Conservation (phyloP, 2,888 invertebrate genomes). For the Caenorhabditis virilis region DNA sequence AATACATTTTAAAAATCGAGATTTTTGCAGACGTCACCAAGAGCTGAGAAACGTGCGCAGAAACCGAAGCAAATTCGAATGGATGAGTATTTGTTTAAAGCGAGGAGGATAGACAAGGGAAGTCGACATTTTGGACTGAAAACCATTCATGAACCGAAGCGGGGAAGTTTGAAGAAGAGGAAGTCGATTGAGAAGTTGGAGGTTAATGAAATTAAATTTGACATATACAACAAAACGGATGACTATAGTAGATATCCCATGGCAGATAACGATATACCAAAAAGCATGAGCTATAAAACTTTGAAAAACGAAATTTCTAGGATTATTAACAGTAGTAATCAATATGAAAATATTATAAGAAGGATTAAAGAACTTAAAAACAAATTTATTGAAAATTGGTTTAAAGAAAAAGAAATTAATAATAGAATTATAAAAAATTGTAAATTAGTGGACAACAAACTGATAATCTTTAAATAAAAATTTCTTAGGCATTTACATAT, state of each 20-base stretch:
- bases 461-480: too few species aligned
- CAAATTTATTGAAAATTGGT: too few species aligned
- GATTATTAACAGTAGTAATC: too few species aligned
- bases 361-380: background rate
- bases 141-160: constrained; percentile 18
- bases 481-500: background rate
- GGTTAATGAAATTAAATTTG: constrained; percentile 2
- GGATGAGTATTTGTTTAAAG: constrained; percentile 31
- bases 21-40: too few species aligned
- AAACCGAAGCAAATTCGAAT: constrained; percentile 24
- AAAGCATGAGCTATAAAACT: too few species aligned
- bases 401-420: background rate
- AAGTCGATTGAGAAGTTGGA: constrained; percentile 19
- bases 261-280: constrained; percentile 1
- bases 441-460: too few species aligned
- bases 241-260: background rate
- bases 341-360: background rate
- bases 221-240: too few species aligned
- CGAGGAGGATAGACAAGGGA: constrained; percentile 32
- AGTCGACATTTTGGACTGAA: constrained; percentile 25
- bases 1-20: too few species aligned
- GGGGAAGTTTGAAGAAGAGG: constrained; percentile 27
- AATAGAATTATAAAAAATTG: too few species aligned
- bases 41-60: background rate
- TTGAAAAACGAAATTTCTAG: too few species aligned